These are phyloP conservation scores for Spinibarbus caldwelli DNA, from an alignment of 2,797 vertebrate species.

Conservation along the genomic window DNA sequence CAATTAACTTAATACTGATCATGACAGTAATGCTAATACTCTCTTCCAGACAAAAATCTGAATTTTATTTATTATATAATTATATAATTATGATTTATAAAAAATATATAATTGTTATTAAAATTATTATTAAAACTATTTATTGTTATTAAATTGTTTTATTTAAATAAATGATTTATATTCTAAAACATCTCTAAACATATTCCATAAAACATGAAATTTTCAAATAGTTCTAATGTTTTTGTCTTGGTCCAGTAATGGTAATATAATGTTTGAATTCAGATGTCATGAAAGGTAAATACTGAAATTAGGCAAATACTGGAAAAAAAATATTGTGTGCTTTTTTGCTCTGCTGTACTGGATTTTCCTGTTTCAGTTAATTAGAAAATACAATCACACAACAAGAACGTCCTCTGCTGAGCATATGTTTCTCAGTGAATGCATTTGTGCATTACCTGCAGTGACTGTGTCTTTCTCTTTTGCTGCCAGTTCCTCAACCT, in stretches of 20 bases:
- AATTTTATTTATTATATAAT: neutral
- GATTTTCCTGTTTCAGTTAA: neutral
- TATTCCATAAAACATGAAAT: no score
- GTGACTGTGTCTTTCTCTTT: conserved; percentile 93
- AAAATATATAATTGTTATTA: neutral
- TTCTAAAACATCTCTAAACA: no score
- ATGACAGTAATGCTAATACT: no score
- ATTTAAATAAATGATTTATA: neutral
- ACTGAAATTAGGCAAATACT: neutral
- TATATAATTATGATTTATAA: neutral
- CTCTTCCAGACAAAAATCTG: neutral
- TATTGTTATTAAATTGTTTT: neutral
- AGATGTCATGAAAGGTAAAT: neutral
- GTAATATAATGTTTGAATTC: neutral
- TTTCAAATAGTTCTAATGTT: neutral
- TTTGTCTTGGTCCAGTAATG: neutral
- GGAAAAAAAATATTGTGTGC: neutral
- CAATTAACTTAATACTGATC: no score
- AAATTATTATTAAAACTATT: neutral
- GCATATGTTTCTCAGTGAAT: neutral
- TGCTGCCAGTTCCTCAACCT: conserved; percentile 90
- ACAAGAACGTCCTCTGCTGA: neutral
- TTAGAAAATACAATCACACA: neutral
- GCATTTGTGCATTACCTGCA: conserved; percentile 81
- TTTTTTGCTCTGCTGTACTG: neutral